phyloP scores from a whole-genome alignment of 2,888 invertebrate genomes.

The Tenthredo amoena region DNA sequence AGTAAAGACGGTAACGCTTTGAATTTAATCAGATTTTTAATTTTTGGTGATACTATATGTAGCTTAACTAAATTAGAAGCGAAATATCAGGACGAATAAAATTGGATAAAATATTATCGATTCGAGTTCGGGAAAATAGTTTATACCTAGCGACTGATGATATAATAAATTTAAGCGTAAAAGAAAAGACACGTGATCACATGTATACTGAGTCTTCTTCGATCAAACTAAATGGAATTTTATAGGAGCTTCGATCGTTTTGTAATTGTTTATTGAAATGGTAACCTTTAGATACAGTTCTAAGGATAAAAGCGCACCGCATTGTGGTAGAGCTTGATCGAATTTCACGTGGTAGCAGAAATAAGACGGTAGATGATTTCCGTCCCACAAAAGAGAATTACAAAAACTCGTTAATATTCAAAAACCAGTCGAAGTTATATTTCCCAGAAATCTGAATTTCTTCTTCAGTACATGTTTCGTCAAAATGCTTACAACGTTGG shows the following conservation, averaged over 20 bases:
- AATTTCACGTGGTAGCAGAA: background rate
- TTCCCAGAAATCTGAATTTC: background rate
- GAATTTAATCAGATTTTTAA: background rate
- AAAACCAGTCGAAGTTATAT: background rate
- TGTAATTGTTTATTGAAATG: conserved; percentile 65
- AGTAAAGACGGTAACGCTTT: background rate
- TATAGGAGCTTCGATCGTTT: conserved; percentile 65
- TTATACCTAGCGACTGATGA: background rate
- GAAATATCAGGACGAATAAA: background rate
- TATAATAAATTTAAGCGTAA: background rate
- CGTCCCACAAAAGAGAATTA: background rate
- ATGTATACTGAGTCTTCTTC: background rate
- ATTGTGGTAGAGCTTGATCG: background rate
- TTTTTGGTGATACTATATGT: background rate
- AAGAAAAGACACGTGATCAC: background rate
- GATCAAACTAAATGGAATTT: conserved; percentile 49
- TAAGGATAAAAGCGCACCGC: background rate
- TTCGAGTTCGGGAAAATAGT: background rate
- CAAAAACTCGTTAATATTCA: background rate
- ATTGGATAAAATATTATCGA: background rate
- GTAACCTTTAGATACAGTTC: conserved; percentile 63
- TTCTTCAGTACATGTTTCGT: background rate
- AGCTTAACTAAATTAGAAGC: background rate
- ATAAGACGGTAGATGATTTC: background rate
- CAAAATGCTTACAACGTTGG: background rate